Evolutionary conservation across 2,888 invertebrate genomes (phyloP), one percentile per base, ranked within the genome.

Genomic region (Yponomeuta cagnagella): DNA sequence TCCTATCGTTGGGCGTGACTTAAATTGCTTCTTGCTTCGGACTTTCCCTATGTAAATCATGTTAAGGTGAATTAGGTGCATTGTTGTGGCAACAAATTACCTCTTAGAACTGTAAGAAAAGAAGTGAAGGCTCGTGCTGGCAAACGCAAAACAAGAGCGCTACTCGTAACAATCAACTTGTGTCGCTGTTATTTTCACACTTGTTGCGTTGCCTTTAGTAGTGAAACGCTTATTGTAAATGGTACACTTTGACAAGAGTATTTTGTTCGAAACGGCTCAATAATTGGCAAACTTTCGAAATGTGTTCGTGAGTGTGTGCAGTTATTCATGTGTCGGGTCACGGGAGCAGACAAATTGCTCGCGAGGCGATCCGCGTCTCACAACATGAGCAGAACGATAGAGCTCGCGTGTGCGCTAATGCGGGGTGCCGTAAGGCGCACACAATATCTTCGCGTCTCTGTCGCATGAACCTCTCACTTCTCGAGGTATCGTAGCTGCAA

Each of bases 311-410:
- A 31, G 65, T 31, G 33, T 23, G 65, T 30, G 65, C 65, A 65
- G 65, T 65, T 65, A 31, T 31, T 1, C n/a, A 65, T 65, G 65
- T 65, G 31, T 65, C 65, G 30, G 65, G 65, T 72, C 73, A 72
- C 72, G 73, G 72, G 72, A 71, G 30, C 65, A 65, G 23, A 58
- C 52, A 58, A 58, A 58, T 58, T 58, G 52, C 4, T 15, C 15
- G 52, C 15, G 52, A 15, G 52, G 52, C 52, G 52, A 31, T 31
- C 33, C 10, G 65, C 31, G 65, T 10, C 30, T 31, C 10, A 23
- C 12, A 12, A 58, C 52, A 58, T 12, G 52, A 58, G 43, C 43
- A 43, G 52, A 58, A 15, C 15, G 52, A 58, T 15, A 4, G 12
- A 15, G 12, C 52, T 58, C 52, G 52, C 52, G 52, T 58, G 52